phyloP scores from a whole-genome alignment of 2,797 vertebrate species.

The Poecilia wingei region DNA sequence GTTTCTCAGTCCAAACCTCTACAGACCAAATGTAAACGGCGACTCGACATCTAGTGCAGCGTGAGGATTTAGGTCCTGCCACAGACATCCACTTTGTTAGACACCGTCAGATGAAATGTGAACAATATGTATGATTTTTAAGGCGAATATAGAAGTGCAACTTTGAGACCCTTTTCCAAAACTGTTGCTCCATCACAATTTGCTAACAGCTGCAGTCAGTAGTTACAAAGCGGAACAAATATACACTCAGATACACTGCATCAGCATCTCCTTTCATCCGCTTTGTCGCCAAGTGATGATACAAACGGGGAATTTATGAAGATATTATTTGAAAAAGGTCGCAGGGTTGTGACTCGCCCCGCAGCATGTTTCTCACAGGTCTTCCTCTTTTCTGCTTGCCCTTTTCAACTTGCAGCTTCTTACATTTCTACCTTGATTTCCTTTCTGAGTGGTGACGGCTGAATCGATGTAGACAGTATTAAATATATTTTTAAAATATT shows the following conservation, averaged over 20 bases:
- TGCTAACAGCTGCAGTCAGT: background rate
- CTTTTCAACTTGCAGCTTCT: background rate
- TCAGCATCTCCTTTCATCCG: background rate
- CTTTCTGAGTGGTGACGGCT: background rate
- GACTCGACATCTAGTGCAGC: background rate
- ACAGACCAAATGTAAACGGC: background rate
- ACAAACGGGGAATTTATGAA: background rate
- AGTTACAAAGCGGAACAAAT: background rate
- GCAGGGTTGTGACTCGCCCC: background rate
- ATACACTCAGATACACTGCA: background rate
- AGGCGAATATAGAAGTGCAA: background rate
- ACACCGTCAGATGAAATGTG: background rate
- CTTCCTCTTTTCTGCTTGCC: background rate
- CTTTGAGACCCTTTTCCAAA: background rate
- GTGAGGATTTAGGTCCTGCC: background rate
- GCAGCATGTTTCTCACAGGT: background rate
- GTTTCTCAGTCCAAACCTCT: too few relatives aligned
- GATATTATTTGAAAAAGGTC: background rate
- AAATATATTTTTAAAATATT: background rate
- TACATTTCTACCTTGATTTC: background rate
- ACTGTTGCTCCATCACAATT: background rate
- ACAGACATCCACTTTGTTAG: background rate
- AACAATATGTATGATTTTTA: background rate
- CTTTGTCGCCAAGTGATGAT: background rate
- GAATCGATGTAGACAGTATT: background rate